These are phyloP conservation scores for Gryllus bimaculatus DNA, from an alignment of 1,140 invertebrate species.

Conservation along the genomic window DNA sequence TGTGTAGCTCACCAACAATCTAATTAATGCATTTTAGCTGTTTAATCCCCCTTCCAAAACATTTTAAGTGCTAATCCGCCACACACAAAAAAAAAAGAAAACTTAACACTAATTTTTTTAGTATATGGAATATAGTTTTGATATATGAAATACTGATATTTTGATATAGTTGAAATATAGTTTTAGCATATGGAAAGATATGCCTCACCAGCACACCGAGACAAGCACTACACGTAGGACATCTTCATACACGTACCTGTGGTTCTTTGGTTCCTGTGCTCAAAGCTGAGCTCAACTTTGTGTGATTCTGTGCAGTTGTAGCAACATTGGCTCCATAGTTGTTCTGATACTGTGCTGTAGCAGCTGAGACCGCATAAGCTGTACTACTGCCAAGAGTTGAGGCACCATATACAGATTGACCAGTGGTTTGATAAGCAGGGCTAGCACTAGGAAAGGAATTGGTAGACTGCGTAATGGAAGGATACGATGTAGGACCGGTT, in stretches of 20 bases:
- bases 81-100: too few relatives aligned
- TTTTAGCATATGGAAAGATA: too few relatives aligned
- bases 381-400: constrained; percentile 14
- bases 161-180: too few relatives aligned
- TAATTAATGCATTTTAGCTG: too few relatives aligned
- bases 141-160: too few relatives aligned
- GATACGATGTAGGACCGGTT: constrained; percentile 16
- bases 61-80: too few relatives aligned
- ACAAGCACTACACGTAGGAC: too few relatives aligned
- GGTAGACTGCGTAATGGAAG: constrained; percentile 21
- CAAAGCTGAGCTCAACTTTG: constrained; percentile 18
- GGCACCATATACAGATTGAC: constrained; percentile 20
- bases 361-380: constrained; percentile 15
- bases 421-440: constrained; percentile 18
- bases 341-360: constrained; percentile 21
- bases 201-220: too few relatives aligned
- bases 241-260: constrained; percentile 10
- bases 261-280: constrained; percentile 20
- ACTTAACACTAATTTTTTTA: too few relatives aligned
- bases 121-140: too few relatives aligned
- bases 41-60: too few relatives aligned
- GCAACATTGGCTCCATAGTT: constrained; percentile 17
- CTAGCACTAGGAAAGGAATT: constrained; percentile 11
- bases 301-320: constrained; percentile 18
- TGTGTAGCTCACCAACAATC: too few relatives aligned